Base-by-base conservation (phyloP, 2,113 vertebrate genomes). In the Tachuris rubrigastra region DNA sequence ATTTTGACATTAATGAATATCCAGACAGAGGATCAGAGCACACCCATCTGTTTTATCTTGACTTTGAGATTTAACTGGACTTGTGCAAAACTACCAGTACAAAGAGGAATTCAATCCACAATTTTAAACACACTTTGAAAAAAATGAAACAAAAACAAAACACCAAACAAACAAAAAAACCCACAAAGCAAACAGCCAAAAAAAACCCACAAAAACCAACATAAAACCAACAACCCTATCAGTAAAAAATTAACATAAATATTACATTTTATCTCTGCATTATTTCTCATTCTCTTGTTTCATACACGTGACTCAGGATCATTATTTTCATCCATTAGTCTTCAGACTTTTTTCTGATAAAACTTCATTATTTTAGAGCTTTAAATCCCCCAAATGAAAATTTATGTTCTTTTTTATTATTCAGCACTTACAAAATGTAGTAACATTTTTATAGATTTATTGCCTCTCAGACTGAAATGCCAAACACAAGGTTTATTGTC, bases 401-500 rank as follows among this genome's bases (percentile, higher is more conserved):
- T 62, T 65, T 89, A 82, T 85, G 55, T 62, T 79, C 69, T 96
- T 97, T 96, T 98, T 97, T 97, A 97, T 96, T 96, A 97, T 97
- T 97, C 95, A 96, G 65, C 76, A 72, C 84, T 97, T 96, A 88
- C 1, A 18, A 87, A 77, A 96, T 85, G 80, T 73, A 96, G 93
- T 68, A 94, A 94, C 74, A 81, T 90, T 95, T 97, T 96, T 93
- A 97, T 90, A 95, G 96, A 97, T 98, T 96, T 97, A 98, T 96
- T 97, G 96, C 95, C 95, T 89, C 97, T 96, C 81, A 93, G 95
- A 96, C 59, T 85, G 74, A 91, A 50, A 89, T 93, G 97, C 96
- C 97, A 98, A 98, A 97, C 85, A 92, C 96, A 95, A 96, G 97
- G 97, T 97, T 98, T 98, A 98, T 97, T 97, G 88, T 96, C 96